Percentiles rank a stretch among this genome's conserved stretches.
Evolutionary conservation across 2,888 invertebrate genomes (phyloP).

Genomic region (Calameuta pallipes): DNA sequence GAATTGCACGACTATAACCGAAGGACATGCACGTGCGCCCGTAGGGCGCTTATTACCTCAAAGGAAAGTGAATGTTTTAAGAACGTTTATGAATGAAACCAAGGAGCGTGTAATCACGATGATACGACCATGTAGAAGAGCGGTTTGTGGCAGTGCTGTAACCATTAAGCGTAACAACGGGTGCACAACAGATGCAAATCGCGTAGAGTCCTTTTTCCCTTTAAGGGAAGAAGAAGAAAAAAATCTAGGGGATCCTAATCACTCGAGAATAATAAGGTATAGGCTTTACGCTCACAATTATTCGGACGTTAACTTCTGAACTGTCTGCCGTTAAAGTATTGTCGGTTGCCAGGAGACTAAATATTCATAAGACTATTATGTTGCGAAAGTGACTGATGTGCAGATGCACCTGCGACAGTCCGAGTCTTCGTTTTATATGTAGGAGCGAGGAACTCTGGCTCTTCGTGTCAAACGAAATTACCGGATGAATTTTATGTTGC

Average conservation of each 20-base stretch:
- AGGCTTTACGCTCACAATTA: neutral
- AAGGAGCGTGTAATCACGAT: slow-evolving; percentile 22
- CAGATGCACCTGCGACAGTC: neutral
- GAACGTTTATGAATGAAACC: slow-evolving; percentile 18
- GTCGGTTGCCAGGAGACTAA: neutral
- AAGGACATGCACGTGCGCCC: slow-evolving; percentile 9
- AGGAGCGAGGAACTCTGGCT: neutral
- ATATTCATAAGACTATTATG: neutral
- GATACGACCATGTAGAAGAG: neutral
- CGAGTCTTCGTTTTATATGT: neutral
- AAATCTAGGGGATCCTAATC: neutral
- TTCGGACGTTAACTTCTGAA: neutral
- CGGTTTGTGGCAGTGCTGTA: neutral
- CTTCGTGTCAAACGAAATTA: slow-evolving; percentile 9
- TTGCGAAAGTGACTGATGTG: neutral
- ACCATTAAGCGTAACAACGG: neutral
- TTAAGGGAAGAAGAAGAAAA: neutral
- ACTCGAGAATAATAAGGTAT: neutral
- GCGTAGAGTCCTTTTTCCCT: neutral
- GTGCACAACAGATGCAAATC: neutral
- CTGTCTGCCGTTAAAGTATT: neutral
- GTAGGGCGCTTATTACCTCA: neutral
- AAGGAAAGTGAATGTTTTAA: slow-evolving; percentile 9
- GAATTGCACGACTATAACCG: neutral
- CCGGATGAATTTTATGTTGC: slow-evolving; percentile 45